phyloP scores from a whole-genome alignment of 2,888 invertebrate species.

The Taenaris catops region DNA sequence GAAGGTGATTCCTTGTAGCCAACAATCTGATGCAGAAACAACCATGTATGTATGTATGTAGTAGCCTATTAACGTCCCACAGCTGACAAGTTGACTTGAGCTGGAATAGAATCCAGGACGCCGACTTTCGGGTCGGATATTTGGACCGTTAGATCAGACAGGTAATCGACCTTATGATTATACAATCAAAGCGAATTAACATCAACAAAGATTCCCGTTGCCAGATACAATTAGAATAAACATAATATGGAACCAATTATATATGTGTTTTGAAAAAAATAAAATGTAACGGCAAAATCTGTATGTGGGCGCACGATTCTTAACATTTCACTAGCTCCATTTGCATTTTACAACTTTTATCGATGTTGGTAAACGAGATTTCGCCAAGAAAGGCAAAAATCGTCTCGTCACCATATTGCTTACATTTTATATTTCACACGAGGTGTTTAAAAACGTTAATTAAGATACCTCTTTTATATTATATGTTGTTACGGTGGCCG shows the following conservation, averaged over 20 bases:
- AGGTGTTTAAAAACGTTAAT: slow-evolving; percentile 18
- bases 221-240: slow-evolving; percentile 8
- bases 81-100: too few relatives aligned
- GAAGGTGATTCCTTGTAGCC: too few relatives aligned
- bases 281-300: slow-evolving; percentile 53
- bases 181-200: too few relatives aligned
- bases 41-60: too few relatives aligned
- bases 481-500: slow-evolving; percentile 1
- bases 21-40: too few relatives aligned
- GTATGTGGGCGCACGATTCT: slow-evolving; percentile 65
- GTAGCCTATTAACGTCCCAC: too few relatives aligned
- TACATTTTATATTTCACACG: slow-evolving; percentile 23
- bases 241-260: slow-evolving; percentile 31
- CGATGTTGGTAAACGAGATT: slow-evolving; percentile 63
- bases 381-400: slow-evolving; percentile 51
- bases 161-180: too few relatives aligned
- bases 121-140: too few relatives aligned
- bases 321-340: slow-evolving; percentile 68
- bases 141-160: too few relatives aligned
- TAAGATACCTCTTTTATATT: slow-evolving; percentile 13
- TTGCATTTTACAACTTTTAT: slow-evolving; percentile 77
- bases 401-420: slow-evolving; percentile 48
- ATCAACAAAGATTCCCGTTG: too few relatives aligned
- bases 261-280: slow-evolving; percentile 49
- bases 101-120: too few relatives aligned